Percentiles rank a stretch among this genome's conserved stretches.
Evolutionary conservation across 2,113 vertebrate species (phyloP).

Genomic region (Syrrhaptes paradoxus): DNA sequence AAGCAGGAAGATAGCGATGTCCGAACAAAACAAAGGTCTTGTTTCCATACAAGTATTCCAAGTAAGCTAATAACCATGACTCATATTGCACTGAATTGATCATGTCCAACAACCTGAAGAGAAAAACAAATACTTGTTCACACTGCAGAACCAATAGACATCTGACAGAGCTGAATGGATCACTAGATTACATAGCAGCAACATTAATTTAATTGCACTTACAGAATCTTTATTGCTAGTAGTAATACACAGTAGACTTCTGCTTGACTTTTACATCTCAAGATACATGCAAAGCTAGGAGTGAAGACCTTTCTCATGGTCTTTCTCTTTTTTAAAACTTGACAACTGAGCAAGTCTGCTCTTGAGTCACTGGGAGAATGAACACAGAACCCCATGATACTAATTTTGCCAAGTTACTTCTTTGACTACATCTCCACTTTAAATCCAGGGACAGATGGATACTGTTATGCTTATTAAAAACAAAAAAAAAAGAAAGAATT

Average conservation of each 20-base stretch:
- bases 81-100: not conserved
- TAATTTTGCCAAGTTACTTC: not conserved
- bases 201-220: not conserved
- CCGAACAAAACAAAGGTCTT: not conserved
- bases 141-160: not conserved
- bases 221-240: not conserved
- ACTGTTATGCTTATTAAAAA: not conserved
- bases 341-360: not conserved
- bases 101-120: not conserved
- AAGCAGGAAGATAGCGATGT: accelerated
- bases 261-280: not conserved
- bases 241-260: not conserved
- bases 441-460: slow-evolving; percentile 46
- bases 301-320: not conserved
- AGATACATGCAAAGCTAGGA: not conserved
- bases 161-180: not conserved
- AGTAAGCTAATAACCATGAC: not conserved
- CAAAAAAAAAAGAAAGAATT: too few relatives aligned
- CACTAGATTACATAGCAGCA: not conserved
- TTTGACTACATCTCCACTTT: not conserved
- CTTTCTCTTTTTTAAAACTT: not conserved
- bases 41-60: not conserved
- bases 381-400: not conserved
- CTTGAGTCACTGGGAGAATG: not conserved
- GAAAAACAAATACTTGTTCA: not conserved